phyloP scores from a whole-genome alignment of 2,113 vertebrate species.

The Tangachromis dhanisi region DNA sequence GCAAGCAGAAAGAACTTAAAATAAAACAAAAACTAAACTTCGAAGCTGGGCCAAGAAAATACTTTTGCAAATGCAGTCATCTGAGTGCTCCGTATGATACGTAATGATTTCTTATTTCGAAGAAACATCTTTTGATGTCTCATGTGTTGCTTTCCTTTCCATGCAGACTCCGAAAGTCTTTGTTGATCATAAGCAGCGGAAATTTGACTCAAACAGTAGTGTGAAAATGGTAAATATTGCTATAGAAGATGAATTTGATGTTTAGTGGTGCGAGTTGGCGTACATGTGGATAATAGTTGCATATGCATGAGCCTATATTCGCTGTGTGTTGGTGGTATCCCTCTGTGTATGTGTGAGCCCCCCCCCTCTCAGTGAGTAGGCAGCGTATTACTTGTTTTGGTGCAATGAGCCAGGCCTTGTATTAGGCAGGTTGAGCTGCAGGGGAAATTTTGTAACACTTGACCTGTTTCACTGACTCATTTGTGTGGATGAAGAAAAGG shows the following conservation, averaged over 20 bases:
- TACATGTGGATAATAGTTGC: background rate
- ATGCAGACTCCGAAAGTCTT: background rate
- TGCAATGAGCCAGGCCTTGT: conserved; percentile 62
- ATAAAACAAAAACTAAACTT: background rate
- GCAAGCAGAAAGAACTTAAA: background rate
- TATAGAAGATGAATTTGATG: background rate
- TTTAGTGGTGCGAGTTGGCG: background rate
- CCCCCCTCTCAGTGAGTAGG: conserved; percentile 17
- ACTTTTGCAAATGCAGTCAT: background rate
- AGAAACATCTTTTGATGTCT: background rate
- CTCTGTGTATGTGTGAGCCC: background rate
- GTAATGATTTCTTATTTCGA: background rate
- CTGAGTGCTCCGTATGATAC: background rate
- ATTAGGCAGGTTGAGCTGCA: conserved; percentile 75
- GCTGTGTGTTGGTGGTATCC: conserved; percentile 1
- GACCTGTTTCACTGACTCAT: conserved; percentile 78
- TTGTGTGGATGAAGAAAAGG: conserved; percentile 60
- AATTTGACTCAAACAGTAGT: background rate
- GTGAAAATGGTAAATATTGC: background rate
- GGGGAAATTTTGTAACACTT: conserved; percentile 75
- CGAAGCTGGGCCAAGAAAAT: background rate
- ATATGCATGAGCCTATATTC: conserved; percentile 1
- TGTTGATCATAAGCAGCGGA: background rate
- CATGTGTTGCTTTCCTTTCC: background rate
- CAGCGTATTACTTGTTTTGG: conserved; percentile 61